These are phyloP conservation scores for Discoglossus pictus DNA, from an alignment of 2,797 vertebrate genomes.

Conservation along the genomic window DNA sequence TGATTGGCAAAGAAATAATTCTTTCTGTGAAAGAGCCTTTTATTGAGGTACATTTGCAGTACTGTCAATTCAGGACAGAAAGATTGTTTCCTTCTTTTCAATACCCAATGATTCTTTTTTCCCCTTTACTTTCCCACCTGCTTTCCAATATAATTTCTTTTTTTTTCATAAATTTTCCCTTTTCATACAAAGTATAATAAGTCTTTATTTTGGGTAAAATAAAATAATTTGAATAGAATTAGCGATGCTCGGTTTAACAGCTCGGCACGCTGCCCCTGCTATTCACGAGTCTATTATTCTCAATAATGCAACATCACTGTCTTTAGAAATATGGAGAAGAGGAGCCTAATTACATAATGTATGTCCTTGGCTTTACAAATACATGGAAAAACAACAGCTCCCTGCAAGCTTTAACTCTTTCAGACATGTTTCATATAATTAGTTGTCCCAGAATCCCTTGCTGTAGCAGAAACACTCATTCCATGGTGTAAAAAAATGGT, in stretches of 20 bases:
- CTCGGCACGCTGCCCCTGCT: constrained; percentile 18
- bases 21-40: constrained; percentile 20
- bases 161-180: constrained; percentile 34
- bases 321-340: constrained; percentile 50
- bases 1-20: constrained; percentile 8
- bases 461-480: too few relatives aligned
- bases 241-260: constrained; percentile 31
- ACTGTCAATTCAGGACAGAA: constrained; percentile 27
- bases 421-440: too few relatives aligned
- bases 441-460: too few relatives aligned
- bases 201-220: constrained; percentile 46
- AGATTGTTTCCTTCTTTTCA: constrained; percentile 30
- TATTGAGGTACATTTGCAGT: constrained; percentile 13
- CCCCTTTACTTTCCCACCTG: constrained; percentile 32
- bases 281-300: constrained; percentile 37
- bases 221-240: constrained; percentile 51
- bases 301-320: constrained; percentile 48
- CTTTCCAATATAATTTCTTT: constrained; percentile 34
- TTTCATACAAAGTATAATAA: constrained; percentile 46
- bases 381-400: constrained; percentile 14
- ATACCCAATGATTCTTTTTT: constrained; percentile 31
- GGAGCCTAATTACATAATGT: constrained; percentile 47
- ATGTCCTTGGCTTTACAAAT: constrained; percentile 45
- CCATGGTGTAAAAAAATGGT: too few relatives aligned
- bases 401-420: constrained; percentile 19